Evolutionary conservation across 1,140 invertebrate species (phyloP).

Genomic region (Lepidurus arcticus): DNA sequence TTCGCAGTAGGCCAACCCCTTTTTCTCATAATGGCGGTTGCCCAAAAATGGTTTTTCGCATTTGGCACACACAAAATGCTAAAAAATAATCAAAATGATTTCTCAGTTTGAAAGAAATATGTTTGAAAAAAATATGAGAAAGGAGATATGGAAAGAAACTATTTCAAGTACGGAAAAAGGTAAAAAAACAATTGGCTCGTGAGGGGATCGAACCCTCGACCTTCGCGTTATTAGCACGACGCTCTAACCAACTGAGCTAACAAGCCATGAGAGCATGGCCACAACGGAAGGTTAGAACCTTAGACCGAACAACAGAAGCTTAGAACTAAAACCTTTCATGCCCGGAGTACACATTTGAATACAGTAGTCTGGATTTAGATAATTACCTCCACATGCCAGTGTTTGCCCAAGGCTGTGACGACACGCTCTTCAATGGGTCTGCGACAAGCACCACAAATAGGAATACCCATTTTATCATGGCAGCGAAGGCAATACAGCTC

Average conservation of each 20-base stretch:
- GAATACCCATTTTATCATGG: slow-evolving; percentile 98
- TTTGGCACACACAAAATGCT: slow-evolving; percentile 99
- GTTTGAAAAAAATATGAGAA: background rate
- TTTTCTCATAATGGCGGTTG: slow-evolving; percentile 97
- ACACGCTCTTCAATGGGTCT: slow-evolving; percentile 94
- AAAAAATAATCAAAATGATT: slow-evolving; percentile 41
- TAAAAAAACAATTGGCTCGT: background rate
- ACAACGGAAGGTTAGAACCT: too few relatives aligned
- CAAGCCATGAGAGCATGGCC: background rate
- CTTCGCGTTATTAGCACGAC: slow-evolving; percentile 18
- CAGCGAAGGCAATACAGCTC: slow-evolving; percentile 96
- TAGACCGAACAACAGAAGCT: too few relatives aligned
- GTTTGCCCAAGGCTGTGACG: slow-evolving; percentile 94
- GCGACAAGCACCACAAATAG: slow-evolving; percentile 94
- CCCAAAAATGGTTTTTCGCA: slow-evolving; percentile 99
- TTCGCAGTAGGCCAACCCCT: slow-evolving; percentile 97
- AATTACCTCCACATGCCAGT: slow-evolving; percentile 92
- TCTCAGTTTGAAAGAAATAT: too few relatives aligned
- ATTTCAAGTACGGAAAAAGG: background rate
- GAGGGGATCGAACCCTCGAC: slow-evolving; percentile 30
- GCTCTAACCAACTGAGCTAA: slow-evolving; percentile 23
- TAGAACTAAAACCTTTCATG: too few relatives aligned
- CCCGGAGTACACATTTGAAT: too few relatives aligned
- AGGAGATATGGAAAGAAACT: background rate
- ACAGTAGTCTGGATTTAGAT: background rate